These are phyloP conservation scores for Euura lappo DNA, from an alignment of 1,140 invertebrate genomes.

Conservation along the genomic window DNA sequence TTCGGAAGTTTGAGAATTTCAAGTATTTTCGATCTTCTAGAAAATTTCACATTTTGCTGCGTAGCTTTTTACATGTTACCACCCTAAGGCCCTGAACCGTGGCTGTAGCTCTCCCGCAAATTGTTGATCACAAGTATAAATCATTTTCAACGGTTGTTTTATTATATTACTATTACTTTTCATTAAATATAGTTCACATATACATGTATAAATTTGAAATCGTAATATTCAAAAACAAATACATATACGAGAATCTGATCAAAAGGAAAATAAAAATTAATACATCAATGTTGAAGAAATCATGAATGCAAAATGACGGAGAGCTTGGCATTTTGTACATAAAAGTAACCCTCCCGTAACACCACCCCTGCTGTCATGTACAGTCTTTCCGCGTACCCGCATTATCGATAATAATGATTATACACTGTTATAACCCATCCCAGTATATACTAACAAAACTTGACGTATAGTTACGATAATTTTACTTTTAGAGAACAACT, in stretches of 20 bases:
- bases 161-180: constrained; percentile 21
- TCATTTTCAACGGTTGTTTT: background rate
- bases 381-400: constrained; percentile 31
- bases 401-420: constrained; percentile 37
- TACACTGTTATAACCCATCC: constrained; percentile 31
- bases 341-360: constrained; percentile 14
- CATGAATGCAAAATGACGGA: constrained; percentile 6
- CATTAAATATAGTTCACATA: constrained; percentile 19
- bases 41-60: background rate
- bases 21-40: too few species aligned
- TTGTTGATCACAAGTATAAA: background rate
- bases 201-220: constrained; percentile 12
- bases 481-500: constrained; percentile 2
- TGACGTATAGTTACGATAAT: constrained; percentile 9
- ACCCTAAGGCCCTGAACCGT: background rate
- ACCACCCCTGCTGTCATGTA: constrained; percentile 24
- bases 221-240: constrained; percentile 1
- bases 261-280: constrained; percentile 12
- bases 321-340: constrained; percentile 11
- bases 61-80: background rate
- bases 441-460: constrained; percentile 19
- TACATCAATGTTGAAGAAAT: constrained; percentile 5
- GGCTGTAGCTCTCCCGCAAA: background rate
- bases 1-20: too few species aligned
- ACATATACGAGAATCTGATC: constrained; percentile 11